Percentiles rank a stretch among this genome's conserved stretches.
phyloP scores from a whole-genome alignment of 2,113 vertebrate species.

The Cromileptes altivelis region DNA sequence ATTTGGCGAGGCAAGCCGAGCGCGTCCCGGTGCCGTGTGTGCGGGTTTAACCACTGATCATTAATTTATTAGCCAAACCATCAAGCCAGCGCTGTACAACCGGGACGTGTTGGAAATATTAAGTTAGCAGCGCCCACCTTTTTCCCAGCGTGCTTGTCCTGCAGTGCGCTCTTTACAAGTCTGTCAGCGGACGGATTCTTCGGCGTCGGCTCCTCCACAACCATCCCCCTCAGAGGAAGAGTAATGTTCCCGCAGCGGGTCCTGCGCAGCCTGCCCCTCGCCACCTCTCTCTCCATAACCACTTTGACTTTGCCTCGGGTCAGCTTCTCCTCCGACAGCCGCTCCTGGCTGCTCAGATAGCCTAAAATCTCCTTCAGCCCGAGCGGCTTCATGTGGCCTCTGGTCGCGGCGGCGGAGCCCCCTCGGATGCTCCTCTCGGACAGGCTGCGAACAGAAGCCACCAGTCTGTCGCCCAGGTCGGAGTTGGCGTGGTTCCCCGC shows the following conservation, averaged over 20 bases:
- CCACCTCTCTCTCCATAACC: slow-evolving; percentile 87
- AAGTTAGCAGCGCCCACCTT: slow-evolving; percentile 79
- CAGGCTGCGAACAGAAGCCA: slow-evolving; percentile 81
- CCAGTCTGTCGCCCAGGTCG: slow-evolving; percentile 79
- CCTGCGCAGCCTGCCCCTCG: slow-evolving; percentile 85
- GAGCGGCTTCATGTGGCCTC: slow-evolving; percentile 78
- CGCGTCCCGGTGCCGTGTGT: slow-evolving; percentile 17
- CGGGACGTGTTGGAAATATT: slow-evolving; percentile 78
- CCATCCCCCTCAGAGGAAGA: slow-evolving; percentile 82
- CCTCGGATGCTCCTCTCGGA: slow-evolving; percentile 71
- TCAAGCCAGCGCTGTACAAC: background rate
- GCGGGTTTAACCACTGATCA: slow-evolving; percentile 39
- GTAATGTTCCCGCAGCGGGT: slow-evolving; percentile 88
- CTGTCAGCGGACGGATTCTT: slow-evolving; percentile 60
- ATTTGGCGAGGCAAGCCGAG: slow-evolving; percentile 8
- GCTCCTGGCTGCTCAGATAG: slow-evolving; percentile 80
- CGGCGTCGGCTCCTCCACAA: slow-evolving; percentile 51
- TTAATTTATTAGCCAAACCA: slow-evolving; percentile 53
- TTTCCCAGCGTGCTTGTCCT: slow-evolving; percentile 66
- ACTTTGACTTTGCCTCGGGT: slow-evolving; percentile 89
- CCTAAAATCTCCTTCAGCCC: slow-evolving; percentile 82
- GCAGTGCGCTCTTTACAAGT: slow-evolving; percentile 75
- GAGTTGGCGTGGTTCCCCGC: slow-evolving; percentile 55
- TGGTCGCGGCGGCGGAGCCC: slow-evolving; percentile 51
- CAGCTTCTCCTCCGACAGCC: slow-evolving; percentile 82